These are phyloP conservation scores for Synanthedon vespiformis DNA, from an alignment of 2,888 invertebrate genomes.

Conservation along the genomic window DNA sequence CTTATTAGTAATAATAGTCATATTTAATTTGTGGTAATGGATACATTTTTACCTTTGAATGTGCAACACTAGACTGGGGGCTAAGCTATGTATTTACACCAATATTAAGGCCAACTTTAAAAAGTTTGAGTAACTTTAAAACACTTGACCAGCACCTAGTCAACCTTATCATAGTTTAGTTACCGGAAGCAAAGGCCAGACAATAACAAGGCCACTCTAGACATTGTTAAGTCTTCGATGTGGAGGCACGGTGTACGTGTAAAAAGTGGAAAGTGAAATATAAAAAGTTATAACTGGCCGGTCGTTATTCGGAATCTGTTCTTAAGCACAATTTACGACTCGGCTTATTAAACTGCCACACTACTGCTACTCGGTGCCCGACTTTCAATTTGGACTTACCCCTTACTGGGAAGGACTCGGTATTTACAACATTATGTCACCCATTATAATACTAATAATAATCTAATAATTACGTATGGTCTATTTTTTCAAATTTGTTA, in stretches of 20 bases:
- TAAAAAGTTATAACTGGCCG: slow-evolving; percentile 51
- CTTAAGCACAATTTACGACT: slow-evolving; percentile 53
- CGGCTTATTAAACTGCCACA: slow-evolving; percentile 33
- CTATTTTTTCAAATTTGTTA: no score
- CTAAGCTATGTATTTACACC: no score
- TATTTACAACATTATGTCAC: neutral
- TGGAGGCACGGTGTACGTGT: slow-evolving; percentile 29
- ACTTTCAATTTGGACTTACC: slow-evolving; percentile 23
- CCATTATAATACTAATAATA: neutral
- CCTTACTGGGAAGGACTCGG: slow-evolving; percentile 5
- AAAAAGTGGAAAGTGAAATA: slow-evolving; percentile 60
- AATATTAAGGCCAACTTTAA: no score
- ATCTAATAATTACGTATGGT: neutral
- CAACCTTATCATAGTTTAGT: no score
- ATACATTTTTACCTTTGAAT: no score
- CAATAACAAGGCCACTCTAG: neutral
- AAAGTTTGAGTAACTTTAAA: no score
- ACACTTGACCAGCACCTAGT: no score
- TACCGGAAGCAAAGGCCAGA: no score
- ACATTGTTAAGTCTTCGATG: slow-evolving; percentile 16
- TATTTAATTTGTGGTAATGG: no score
- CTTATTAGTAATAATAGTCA: no score
- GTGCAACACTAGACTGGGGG: no score
- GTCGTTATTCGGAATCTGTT: slow-evolving; percentile 28
- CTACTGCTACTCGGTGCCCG: slow-evolving; percentile 10